These are phyloP conservation scores for Manis pentadactyla DNA, from an alignment of 2,797 vertebrate species.

Conservation along the genomic window DNA sequence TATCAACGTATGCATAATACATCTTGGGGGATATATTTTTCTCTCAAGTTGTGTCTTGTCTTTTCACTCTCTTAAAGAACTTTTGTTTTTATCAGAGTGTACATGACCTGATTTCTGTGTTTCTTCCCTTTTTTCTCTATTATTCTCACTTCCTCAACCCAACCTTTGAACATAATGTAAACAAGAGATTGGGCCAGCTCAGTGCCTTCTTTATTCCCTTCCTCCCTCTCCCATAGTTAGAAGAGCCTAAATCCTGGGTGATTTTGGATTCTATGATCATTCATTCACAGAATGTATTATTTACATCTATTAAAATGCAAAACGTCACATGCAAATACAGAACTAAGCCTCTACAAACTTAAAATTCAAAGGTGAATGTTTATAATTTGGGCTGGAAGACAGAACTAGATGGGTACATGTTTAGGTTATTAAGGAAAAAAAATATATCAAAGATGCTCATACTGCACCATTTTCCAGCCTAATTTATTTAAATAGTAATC, in stretches of 20 bases:
- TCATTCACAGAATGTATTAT: slow-evolving; percentile 21
- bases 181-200: background rate
- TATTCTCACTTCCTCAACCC: slow-evolving; percentile 44
- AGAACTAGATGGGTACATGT: background rate
- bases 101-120: background rate
- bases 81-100: background rate
- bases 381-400: background rate
- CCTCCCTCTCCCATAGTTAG: background rate
- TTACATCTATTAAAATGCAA: background rate
- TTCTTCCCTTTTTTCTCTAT: background rate
- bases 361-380: slow-evolving; percentile 4
- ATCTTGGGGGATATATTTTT: slow-evolving; percentile 1
- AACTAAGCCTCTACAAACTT: background rate
- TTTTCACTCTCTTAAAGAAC: background rate
- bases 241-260: background rate
- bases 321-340: background rate
- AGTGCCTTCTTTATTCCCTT: background rate
- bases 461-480: background rate
- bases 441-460: background rate
- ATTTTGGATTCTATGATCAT: slow-evolving; percentile 32
- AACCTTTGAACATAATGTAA: slow-evolving; percentile 38
- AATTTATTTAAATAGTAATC: slow-evolving; percentile 15
- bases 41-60: background rate
- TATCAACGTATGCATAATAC: background rate
- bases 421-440: slow-evolving; percentile 24